Conservation (phyloP, 2,797 vertebrate species). For the Brachyalestes nurse region DNA sequence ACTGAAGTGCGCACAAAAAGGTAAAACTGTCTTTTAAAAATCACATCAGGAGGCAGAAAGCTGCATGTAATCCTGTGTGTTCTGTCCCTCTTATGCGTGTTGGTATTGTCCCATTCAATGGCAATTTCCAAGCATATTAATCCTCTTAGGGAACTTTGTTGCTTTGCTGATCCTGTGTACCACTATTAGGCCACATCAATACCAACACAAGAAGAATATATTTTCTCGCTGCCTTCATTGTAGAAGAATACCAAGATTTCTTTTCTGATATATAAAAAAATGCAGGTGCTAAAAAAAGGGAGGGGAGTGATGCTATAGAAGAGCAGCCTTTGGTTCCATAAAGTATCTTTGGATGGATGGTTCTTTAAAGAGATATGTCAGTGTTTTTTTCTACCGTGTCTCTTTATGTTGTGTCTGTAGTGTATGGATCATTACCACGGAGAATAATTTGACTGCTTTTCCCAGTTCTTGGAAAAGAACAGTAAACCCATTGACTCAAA, state of each 20-base stretch:
- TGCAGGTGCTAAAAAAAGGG: background rate
- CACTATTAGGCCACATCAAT: slow-evolving; percentile 31
- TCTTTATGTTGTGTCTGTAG: too few relatives aligned
- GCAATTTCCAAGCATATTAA: slow-evolving; percentile 60
- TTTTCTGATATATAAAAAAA: background rate
- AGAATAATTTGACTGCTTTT: too few relatives aligned
- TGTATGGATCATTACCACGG: too few relatives aligned
- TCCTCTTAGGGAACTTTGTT: slow-evolving; percentile 66
- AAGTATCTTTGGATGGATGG: background rate
- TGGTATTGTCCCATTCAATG: slow-evolving; percentile 61
- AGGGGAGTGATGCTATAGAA: background rate
- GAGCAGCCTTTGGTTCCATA: background rate
- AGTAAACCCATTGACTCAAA: too few relatives aligned
- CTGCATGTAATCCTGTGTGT: slow-evolving; percentile 76
- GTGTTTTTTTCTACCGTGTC: background rate
- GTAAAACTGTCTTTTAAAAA: slow-evolving; percentile 76
- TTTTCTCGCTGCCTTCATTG: background rate
- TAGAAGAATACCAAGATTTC: background rate
- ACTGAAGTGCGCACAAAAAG: slow-evolving; percentile 72
- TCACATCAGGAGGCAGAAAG: slow-evolving; percentile 74
- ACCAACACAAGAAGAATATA: slow-evolving; percentile 21
- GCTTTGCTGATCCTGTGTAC: slow-evolving; percentile 50
- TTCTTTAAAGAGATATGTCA: background rate
- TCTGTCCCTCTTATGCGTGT: slow-evolving; percentile 62
- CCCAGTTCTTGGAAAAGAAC: too few relatives aligned